Evolutionary conservation across 2,113 vertebrate genomes (phyloP), one percentile per base, ranked within the genome.

Genomic region (Nettapus auritus): DNA sequence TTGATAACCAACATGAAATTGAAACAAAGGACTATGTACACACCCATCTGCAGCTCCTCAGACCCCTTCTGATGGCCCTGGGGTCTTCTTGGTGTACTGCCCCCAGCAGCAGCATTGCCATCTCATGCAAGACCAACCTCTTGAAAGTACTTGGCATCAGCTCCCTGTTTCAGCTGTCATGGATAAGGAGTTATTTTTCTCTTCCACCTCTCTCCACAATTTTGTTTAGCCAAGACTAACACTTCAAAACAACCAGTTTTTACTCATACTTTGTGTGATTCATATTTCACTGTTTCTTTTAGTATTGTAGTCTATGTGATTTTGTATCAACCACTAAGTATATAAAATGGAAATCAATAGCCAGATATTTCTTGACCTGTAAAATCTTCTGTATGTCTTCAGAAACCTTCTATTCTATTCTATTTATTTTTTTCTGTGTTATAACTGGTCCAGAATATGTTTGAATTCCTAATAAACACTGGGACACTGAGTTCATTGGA

Each of bases 41-140:
- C 26, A 38, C 28, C 34, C 14, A 14, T 36, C 20, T 53, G 69
- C 12, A 21, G 29, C 69, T 53, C 34, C 13, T 69, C 33, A 34
- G 6, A 9, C 29, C 31, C 53, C 16, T 76, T 64, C 40, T 56
- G 8, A 17, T 31, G 28, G 33, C 13, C 28, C 40, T 57, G 23
- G 18, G 14, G 8, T n/a, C 53, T 33, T 11, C 9, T 1, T 0
- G 0, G 11, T 48, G 21, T 36, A 21, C 11, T 85, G 64, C 26
- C 8, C 13, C 6, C 20, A 74, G 28, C 59, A 71, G 38, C 56
- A 93, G 13, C 25, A 56, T 25, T 71, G 22, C 17, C 11, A 19
- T 3, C 14, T n/a, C 62, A 29, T n/a, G 13, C 16, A 82, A 75
- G 57, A 57, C 3, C 9, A 69, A 17, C 2, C 2, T 7, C 28